Conservation (phyloP, 2,888 invertebrate genomes). For the Mesochorus sp. region DNA sequence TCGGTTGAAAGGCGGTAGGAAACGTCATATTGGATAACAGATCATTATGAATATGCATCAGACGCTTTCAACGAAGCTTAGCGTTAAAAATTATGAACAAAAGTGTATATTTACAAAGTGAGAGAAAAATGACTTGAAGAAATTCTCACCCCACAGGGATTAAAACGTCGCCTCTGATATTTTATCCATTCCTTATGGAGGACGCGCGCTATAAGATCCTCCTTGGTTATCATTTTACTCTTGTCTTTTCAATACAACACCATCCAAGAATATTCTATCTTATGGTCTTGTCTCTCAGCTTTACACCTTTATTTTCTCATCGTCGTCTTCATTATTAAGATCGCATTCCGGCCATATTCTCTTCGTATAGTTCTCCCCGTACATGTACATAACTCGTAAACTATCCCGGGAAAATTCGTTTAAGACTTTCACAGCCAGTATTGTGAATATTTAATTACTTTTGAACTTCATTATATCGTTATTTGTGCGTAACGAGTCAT, state of each 20-base stretch:
- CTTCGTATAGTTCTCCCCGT: background rate
- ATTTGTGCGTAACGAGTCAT: background rate
- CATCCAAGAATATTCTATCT: background rate
- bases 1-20: background rate
- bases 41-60: conserved; percentile 67
- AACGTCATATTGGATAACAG: conserved; percentile 23
- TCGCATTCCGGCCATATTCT: conserved; percentile 50
- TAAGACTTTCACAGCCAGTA: background rate
- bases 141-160: conserved; percentile 18
- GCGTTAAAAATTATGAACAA: conserved; percentile 54
- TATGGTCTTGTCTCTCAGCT: conserved; percentile 34
- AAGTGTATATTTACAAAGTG: too few species aligned
- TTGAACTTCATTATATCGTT: background rate
- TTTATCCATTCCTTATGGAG: conserved; percentile 10
- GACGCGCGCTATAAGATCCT: background rate
- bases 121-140: conserved; percentile 25
- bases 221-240: background rate
- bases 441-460: background rate
- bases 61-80: conserved; percentile 28
- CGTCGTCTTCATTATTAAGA: conserved; percentile 36
- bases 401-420: background rate
- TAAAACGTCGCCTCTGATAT: conserved; percentile 2
- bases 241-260: conserved; percentile 10
- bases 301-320: conserved; percentile 1
- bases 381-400: conserved; percentile 11